These are phyloP conservation scores for Octopus sinensis DNA, from an alignment of 1,140 invertebrate genomes.

Conservation along the genomic window DNA sequence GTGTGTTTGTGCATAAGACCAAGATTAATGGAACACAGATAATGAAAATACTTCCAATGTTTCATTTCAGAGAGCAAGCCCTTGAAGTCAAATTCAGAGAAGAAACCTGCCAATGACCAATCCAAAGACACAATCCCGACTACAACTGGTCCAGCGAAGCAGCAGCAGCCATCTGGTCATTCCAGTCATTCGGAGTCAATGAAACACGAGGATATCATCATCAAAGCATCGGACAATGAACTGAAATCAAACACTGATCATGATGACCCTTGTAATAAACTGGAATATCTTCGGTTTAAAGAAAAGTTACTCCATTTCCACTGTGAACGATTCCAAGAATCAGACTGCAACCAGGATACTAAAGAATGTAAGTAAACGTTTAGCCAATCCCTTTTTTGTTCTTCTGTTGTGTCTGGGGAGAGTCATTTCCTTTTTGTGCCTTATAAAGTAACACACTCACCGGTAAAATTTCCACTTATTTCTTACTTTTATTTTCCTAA, in stretches of 20 bases:
- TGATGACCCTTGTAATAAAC: constrained; percentile 22
- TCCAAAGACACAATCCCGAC: too few species aligned
- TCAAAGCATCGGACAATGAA: background rate
- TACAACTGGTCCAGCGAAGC: background rate
- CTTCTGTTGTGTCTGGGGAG: too few species aligned
- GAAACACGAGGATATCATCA: background rate
- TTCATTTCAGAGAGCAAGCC: background rate
- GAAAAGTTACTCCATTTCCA: constrained; percentile 74
- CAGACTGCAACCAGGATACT: constrained; percentile 55
- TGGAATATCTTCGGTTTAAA: constrained; percentile 58
- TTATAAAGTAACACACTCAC: too few species aligned
- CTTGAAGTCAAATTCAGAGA: background rate
- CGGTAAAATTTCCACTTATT: too few species aligned
- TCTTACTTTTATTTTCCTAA: too few species aligned
- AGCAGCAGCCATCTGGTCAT: background rate
- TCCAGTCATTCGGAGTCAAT: background rate
- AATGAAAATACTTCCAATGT: too few species aligned
- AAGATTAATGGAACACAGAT: too few species aligned
- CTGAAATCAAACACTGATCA: background rate
- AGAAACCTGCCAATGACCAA: too few species aligned
- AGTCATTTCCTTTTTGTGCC: too few species aligned
- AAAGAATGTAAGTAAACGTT: constrained; percentile 29
- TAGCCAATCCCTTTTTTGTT: background rate
- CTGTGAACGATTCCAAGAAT: constrained; percentile 64
- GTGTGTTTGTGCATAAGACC: too few species aligned